Evolutionary conservation across 2,888 invertebrate genomes (phyloP).

Genomic region (Timema podura): DNA sequence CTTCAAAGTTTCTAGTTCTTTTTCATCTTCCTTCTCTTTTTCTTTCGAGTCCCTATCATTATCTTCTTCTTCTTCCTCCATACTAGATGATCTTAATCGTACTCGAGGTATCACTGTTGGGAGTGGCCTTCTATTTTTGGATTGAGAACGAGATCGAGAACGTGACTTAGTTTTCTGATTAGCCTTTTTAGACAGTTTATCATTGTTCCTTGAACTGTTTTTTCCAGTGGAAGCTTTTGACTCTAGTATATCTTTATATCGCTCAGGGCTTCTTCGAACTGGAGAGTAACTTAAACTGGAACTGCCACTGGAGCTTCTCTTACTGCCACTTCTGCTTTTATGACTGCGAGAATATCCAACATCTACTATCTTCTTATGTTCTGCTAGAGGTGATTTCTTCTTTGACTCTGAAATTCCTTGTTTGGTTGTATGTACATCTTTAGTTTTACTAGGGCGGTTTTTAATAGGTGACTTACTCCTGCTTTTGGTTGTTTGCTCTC

Average conservation of each 20-base stretch:
- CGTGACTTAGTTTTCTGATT: slow-evolving; percentile 27
- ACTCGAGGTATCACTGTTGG: slow-evolving; percentile 51
- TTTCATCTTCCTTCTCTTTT: slow-evolving; percentile 60
- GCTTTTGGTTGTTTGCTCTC: neutral
- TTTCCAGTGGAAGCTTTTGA: slow-evolving; percentile 49
- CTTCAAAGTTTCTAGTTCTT: slow-evolving; percentile 64
- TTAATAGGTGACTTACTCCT: slow-evolving; percentile 22
- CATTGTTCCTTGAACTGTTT: slow-evolving; percentile 46
- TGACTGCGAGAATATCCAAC: neutral
- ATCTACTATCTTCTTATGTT: slow-evolving; percentile 8
- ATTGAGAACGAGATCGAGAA: slow-evolving; percentile 44
- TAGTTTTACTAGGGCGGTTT: slow-evolving; percentile 10
- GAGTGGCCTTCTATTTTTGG: slow-evolving; percentile 40
- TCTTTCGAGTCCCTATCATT: slow-evolving; percentile 53
- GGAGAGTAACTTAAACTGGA: slow-evolving; percentile 66
- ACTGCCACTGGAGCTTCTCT: slow-evolving; percentile 18
- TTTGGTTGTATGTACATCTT: slow-evolving; percentile 17
- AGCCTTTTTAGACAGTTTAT: slow-evolving; percentile 30
- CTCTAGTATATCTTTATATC: slow-evolving; percentile 62
- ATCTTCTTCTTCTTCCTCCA: slow-evolving; percentile 47
- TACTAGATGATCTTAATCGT: slow-evolving; percentile 41
- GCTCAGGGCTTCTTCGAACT: slow-evolving; percentile 62
- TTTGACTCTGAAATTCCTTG: slow-evolving; percentile 1
- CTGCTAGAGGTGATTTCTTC: slow-evolving; percentile 11
- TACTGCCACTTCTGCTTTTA: slow-evolving; percentile 17